Evolutionary conservation across 2,113 vertebrate genomes (phyloP).

Genomic region (Plotosus lineatus): DNA sequence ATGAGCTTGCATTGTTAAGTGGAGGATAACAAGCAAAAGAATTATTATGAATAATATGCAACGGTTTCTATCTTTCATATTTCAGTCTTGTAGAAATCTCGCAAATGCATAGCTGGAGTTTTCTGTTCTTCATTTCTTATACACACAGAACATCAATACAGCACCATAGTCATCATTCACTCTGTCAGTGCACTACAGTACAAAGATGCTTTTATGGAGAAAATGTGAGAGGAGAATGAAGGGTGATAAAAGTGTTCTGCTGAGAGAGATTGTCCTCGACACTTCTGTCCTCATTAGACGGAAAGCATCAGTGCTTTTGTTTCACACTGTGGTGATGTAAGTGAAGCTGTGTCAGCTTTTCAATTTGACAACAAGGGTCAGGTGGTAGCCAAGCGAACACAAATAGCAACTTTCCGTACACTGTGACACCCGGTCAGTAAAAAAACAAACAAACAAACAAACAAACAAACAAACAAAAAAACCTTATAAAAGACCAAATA

Average conservation of each 20-base stretch:
- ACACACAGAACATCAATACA: neutral
- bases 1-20: neutral
- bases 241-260: neutral
- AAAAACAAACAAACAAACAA: too few species aligned
- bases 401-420: neutral
- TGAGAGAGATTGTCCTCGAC: neutral
- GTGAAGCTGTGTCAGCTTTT: neutral
- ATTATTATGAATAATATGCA: neutral
- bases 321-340: neutral
- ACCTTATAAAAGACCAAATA: too few species aligned
- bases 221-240: neutral
- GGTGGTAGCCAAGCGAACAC: neutral
- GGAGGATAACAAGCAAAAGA: neutral
- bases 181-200: conserved; percentile 1
- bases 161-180: neutral
- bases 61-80: neutral
- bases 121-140: neutral
- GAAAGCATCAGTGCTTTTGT: neutral
- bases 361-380: neutral
- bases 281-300: conserved; percentile 8
- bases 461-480: too few species aligned
- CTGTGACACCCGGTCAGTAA: neutral
- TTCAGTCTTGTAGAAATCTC: neutral
- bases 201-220: conserved; percentile 8
- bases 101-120: neutral